A percentile compares a stretch with the other conserved stretches of the same genome.
phyloP scores from a whole-genome alignment of 2,113 vertebrate species.

The Anarhynchus alexandrinus region DNA sequence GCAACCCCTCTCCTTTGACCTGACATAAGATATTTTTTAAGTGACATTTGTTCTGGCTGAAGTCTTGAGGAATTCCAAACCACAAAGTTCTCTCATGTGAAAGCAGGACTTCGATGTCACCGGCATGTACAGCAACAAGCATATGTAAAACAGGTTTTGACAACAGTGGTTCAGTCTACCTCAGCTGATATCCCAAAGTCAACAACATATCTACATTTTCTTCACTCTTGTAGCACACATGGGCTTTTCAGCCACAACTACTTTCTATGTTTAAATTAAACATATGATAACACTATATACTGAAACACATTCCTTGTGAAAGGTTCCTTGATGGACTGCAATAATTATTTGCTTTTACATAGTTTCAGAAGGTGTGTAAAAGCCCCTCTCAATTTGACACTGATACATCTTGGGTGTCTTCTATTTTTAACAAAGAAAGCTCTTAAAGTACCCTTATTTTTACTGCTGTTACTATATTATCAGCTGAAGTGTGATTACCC shows the following conservation, averaged over 20 bases:
- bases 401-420: not conserved
- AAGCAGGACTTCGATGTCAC: not conserved
- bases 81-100: not conserved
- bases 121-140: not conserved
- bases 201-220: not conserved
- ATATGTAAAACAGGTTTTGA: not conserved
- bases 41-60: not conserved
- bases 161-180: not conserved
- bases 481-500: not conserved
- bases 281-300: not conserved
- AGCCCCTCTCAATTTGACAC: not conserved
- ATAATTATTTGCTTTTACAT: not conserved
- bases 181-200: not conserved
- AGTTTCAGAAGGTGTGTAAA: not conserved
- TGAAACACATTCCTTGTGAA: not conserved
- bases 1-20: not conserved
- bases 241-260: not conserved
- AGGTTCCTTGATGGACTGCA: not conserved
- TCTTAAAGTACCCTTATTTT: slow-evolving; percentile 6
- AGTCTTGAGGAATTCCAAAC: not conserved
- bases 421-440: not conserved
- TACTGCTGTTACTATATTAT: not conserved
- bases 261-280: not conserved
- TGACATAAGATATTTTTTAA: not conserved
- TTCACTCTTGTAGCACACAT: not conserved